Base-by-base conservation (phyloP, 2,888 invertebrate genomes). In the Platycheirus albimanus region DNA sequence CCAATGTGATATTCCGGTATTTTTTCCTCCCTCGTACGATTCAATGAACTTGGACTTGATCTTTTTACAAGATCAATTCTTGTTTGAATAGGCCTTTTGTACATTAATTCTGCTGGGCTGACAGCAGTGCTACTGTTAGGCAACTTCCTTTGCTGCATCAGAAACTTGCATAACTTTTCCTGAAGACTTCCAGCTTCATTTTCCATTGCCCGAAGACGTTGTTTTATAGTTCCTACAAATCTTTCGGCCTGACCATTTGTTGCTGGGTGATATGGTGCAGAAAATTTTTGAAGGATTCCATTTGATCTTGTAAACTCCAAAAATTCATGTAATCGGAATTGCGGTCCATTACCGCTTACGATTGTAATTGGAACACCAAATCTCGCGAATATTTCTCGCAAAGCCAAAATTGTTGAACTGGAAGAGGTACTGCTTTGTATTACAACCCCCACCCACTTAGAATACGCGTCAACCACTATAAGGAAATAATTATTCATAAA, bases 201-300 rank as follows among this genome's bases (percentile, higher is more conserved):
- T 3, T 13, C 41, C 15, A 30, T 30, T 38, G 56, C 28, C 3
- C 56, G 36, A 3, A 58, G 20, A 2, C 36, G 38, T 13, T 58
- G 11, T 41, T 58, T 38, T 19, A 58, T 13, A 1, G 41, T 58
- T 38, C 17, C 19, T 2, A 58, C 56, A 11, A 11, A 58, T 19
- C 56, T 15, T 11, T 58, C 56, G 19, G 38, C 56, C 38, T 58
- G 56, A 2, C 56, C 56, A 38, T 58, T 58, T 17, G 56, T 38
- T 10, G 56, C 36, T 3, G 58, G 58, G 38, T 58, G 41, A 7
- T 1, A 30, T 19, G 58, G 58, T 6, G 41, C 58, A 17, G 41
- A 30, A 6, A 58, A n/a, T 6, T 38, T 17, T 0, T 24, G 20
- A 6, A 7, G 2, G 19, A 36, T 58, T 6, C 20, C 41, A 11